Percentiles rank a stretch among this genome's conserved stretches.
Evolutionary conservation across 2,113 vertebrate genomes (phyloP).

Genomic region (Acrocephalus kingi): DNA sequence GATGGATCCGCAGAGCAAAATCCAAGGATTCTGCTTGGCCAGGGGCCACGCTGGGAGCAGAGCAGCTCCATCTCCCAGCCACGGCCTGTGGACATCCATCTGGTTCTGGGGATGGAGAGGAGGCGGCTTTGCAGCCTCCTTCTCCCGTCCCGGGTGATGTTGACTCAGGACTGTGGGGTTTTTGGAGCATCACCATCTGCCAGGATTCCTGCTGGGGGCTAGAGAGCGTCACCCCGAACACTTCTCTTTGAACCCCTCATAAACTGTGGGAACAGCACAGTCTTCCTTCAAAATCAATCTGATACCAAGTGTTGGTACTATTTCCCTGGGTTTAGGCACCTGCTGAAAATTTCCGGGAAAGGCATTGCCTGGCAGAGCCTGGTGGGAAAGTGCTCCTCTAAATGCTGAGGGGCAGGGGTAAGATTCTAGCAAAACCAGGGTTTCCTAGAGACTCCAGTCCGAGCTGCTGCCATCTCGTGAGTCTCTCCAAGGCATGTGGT

Average conservation of each 20-base stretch:
- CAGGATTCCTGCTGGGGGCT: not conserved
- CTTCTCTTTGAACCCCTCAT: not conserved
- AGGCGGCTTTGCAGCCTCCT: not conserved
- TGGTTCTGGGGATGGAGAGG: not conserved
- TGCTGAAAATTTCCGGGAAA: not conserved
- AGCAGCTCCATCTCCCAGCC: not conserved
- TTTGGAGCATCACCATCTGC: not conserved
- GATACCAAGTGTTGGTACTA: not conserved
- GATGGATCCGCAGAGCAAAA: not conserved
- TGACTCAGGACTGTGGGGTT: rapidly evolving
- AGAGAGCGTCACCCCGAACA: not conserved
- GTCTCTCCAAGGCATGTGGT: not conserved
- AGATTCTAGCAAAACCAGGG: not conserved
- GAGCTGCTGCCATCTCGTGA: not conserved
- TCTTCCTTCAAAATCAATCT: not conserved
- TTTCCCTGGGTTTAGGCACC: not conserved
- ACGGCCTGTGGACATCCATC: not conserved
- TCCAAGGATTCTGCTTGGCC: not conserved
- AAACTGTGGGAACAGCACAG: too few relatives aligned
- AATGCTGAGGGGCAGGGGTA: not conserved
- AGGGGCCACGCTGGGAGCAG: rapidly evolving
- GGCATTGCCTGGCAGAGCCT: not conserved
- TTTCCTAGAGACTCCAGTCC: not conserved
- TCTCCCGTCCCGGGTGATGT: not conserved
- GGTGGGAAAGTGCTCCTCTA: not conserved